Conservation (phyloP, 2,113 vertebrate species). For the Myocastor coypus region DNA sequence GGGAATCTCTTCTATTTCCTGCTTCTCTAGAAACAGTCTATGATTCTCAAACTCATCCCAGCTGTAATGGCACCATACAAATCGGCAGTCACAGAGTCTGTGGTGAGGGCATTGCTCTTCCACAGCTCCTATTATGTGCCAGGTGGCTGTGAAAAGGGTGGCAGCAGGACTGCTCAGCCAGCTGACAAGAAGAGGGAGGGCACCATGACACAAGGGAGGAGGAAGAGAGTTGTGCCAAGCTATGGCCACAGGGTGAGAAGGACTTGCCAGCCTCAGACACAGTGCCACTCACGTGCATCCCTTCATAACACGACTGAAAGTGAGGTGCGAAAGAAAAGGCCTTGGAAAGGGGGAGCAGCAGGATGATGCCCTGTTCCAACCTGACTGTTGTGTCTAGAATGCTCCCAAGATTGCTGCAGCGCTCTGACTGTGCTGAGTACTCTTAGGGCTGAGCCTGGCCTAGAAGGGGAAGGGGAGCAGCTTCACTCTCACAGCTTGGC, state of each 20-base stretch:
- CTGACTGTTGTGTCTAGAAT: neutral
- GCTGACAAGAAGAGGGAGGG: neutral
- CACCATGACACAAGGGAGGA: neutral
- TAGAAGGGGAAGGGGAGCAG: rapidly evolving
- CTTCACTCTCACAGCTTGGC: neutral
- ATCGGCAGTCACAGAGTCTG: neutral
- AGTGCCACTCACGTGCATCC: rapidly evolving
- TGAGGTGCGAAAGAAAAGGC: neutral
- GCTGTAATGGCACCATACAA: neutral
- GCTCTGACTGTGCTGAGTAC: rapidly evolving
- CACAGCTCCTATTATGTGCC: neutral
- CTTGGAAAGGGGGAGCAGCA: rapidly evolving
- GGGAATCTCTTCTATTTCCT: slow-evolving; percentile 28
- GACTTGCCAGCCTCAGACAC: neutral
- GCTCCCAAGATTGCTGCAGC: neutral
- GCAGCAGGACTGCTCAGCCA: neutral
- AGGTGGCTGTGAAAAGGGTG: neutral
- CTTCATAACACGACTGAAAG: neutral
- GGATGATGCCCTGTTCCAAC: neutral
- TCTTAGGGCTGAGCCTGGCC: neutral
- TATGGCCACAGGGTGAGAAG: neutral
- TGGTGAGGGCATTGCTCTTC: neutral
- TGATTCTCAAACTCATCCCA: neutral
- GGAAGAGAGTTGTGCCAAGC: neutral
- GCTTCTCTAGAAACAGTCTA: slow-evolving; percentile 10